phyloP scores from a whole-genome alignment of 2,797 vertebrate species.

The Silurus lanzhouensis region DNA sequence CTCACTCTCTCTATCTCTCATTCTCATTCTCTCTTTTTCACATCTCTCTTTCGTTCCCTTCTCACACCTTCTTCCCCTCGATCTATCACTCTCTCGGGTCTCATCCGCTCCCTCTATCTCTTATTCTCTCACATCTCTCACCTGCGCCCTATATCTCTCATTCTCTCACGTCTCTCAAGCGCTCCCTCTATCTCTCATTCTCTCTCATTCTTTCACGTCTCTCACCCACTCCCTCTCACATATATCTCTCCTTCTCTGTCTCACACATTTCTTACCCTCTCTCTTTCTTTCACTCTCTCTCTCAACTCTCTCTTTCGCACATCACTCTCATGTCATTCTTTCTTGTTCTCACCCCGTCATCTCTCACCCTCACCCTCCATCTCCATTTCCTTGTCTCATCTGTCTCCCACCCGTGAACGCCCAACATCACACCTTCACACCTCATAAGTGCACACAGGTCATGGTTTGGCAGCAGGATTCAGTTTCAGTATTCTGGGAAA shows the following conservation, averaged over 20 bases:
- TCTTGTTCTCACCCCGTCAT: neutral
- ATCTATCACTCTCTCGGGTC: neutral
- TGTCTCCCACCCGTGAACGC: too few species aligned
- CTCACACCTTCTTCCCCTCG: neutral
- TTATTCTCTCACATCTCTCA: neutral
- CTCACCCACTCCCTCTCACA: neutral
- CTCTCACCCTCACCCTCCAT: too few species aligned
- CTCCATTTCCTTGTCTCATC: too few species aligned
- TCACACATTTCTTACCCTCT: neutral
- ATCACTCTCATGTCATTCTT: neutral
- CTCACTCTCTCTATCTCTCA: neutral
- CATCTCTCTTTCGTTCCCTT: too few species aligned
- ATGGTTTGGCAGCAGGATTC: neutral
- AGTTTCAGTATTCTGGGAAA: neutral
- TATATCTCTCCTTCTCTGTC: neutral
- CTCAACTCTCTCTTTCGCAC: neutral
- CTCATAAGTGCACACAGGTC: neutral
- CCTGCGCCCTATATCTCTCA: neutral
- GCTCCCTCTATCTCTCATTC: neutral
- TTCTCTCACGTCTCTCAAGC: neutral
- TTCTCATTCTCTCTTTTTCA: neutral
- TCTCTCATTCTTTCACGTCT: neutral
- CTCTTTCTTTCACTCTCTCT: neutral
- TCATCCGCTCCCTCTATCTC: neutral
- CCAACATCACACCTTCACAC: slow-evolving; percentile 6